A percentile compares a stretch with the other conserved stretches of the same genome.
phyloP scores from a whole-genome alignment of 2,888 invertebrate species.

The Coremacera marginata region DNA sequence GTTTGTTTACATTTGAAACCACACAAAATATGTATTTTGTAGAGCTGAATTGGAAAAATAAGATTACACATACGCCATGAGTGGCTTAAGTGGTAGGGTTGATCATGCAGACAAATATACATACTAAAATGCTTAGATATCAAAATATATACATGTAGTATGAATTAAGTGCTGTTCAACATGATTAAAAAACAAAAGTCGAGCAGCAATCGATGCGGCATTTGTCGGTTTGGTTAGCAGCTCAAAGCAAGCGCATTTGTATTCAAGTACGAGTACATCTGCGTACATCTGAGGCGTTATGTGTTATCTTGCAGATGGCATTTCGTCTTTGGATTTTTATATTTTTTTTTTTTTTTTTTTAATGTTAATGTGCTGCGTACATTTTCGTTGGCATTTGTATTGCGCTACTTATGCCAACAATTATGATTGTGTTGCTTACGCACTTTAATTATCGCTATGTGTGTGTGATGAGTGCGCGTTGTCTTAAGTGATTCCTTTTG shows the following conservation, averaged over 20 bases:
- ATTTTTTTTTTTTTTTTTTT: neutral
- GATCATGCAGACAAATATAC: neutral
- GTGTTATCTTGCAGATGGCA: slow-evolving; percentile 62
- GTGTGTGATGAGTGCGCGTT: neutral
- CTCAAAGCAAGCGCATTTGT: neutral
- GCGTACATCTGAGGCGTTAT: slow-evolving; percentile 48
- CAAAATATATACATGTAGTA: too few species aligned
- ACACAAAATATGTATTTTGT: neutral
- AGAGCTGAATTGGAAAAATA: neutral
- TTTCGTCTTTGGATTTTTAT: slow-evolving; percentile 2
- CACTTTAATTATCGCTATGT: slow-evolving; percentile 32
- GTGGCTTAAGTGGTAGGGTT: neutral
- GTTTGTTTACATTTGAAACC: slow-evolving; percentile 24
- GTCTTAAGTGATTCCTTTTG: slow-evolving; percentile 23
- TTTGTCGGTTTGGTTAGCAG: neutral
- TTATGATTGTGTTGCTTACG: slow-evolving; percentile 36
- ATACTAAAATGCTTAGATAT: neutral
- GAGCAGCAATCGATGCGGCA: too few species aligned
- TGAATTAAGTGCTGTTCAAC: too few species aligned
- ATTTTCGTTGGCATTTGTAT: neutral
- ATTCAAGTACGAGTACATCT: neutral
- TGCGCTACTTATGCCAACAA: slow-evolving; percentile 14
- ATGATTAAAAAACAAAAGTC: too few species aligned
- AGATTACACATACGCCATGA: slow-evolving; percentile 40
- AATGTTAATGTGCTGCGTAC: slow-evolving; percentile 15